Conservation (phyloP, 1,140 invertebrate species). For the Atta cephalotes region DNA sequence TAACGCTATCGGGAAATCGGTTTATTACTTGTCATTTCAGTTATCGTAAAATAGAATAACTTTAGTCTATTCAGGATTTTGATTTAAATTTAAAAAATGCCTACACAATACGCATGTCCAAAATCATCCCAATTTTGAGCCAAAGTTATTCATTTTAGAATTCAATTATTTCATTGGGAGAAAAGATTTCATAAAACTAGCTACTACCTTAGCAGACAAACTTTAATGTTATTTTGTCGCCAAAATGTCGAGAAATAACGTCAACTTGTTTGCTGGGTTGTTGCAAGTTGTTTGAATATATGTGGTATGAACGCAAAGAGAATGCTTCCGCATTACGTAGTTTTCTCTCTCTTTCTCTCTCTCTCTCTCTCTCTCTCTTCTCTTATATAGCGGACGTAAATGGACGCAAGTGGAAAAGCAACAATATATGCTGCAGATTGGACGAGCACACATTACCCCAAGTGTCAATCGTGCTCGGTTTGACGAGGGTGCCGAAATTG, state of each 20-base stretch:
- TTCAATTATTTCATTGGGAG: background rate
- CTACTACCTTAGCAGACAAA: background rate
- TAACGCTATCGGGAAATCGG: background rate
- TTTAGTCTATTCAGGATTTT: no score
- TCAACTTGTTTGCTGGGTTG: background rate
- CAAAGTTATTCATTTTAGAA: no score
- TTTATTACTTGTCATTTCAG: background rate
- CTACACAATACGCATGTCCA: no score
- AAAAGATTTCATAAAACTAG: background rate
- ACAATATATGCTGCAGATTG: background rate
- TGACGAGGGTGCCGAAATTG: slow-evolving; percentile 27
- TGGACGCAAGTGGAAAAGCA: slow-evolving; percentile 29
- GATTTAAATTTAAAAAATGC: no score
- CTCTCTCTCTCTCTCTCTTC: background rate
- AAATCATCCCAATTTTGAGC: no score
- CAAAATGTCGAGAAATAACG: no score
- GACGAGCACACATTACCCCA: slow-evolving; percentile 6
- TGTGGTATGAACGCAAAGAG: background rate
- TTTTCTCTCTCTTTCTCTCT: background rate
- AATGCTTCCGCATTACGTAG: slow-evolving; percentile 14
- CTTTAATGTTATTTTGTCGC: no score
- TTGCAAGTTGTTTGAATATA: background rate
- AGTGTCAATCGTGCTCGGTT: slow-evolving; percentile 24
- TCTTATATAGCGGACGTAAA: background rate
- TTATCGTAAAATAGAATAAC: no score